Base-by-base conservation (phyloP, 2,113 vertebrate species). In the Cyprinus carpio region DNA sequence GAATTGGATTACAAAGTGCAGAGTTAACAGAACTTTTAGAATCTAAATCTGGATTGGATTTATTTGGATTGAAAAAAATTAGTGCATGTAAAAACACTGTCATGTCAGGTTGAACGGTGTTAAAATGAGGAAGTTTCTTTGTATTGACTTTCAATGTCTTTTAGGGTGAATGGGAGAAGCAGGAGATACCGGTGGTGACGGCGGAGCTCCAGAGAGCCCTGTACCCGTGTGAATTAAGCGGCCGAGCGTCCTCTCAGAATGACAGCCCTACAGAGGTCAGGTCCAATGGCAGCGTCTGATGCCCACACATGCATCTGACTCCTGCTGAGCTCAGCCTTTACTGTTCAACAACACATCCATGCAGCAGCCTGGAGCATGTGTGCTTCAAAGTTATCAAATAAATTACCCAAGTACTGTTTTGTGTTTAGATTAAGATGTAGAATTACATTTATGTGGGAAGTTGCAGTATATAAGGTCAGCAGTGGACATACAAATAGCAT, bases 111-210 rank as follows among this genome's bases (percentile, higher is more conserved):
- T 31, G 27, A 69, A 20, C 2, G 10, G 29, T 18, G 15, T 54
- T 54, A 54, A 34, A 34, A 10, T 34, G 7, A 65, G 12, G 62
- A 65, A 2, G 31, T 34, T 18, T 34, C 18, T 69, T 6, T 16
- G 16, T 67, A 67, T 31, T 18, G 9, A 67, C 3, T 15, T 3
- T 67, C 6, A 31, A 65, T 25, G 37, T 15, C 20, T 71, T 90
- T 20, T 93, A 99, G 97, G 97, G 98, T 0, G 51, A 97, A 0
- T 99, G 98, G 98, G 93, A 96, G 9, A 95, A 90, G 86, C 96
- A 97, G 92, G 92, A 93, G 0, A 83, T 98, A 1, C 97, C 97
- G 0, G 5, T 20, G 82, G 93, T 97, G 71, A 91, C 87, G 0
- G 7, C 91, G 5, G 64, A 80, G 27, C 93, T 97, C 54, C 84